A percentile compares a stretch with the other conserved stretches of the same genome.
Conservation (phyloP, 2,797 vertebrate species). For the Fistularia tabacaria region DNA sequence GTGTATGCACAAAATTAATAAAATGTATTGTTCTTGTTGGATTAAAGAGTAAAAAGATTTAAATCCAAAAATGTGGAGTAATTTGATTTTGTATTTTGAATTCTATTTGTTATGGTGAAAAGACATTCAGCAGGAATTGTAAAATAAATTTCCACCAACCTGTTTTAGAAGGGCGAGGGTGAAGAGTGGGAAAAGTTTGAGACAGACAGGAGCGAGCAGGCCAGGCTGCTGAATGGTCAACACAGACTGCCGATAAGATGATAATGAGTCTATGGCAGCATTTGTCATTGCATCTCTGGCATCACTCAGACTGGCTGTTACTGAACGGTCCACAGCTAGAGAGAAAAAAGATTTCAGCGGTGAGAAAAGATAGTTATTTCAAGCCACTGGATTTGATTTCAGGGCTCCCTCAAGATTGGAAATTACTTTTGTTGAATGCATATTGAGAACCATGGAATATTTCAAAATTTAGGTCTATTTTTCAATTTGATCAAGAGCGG, state of each 20-base stretch:
- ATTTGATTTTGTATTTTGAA: not conserved
- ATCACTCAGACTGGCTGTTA: slow-evolving; percentile 86
- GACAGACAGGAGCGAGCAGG: slow-evolving; percentile 83
- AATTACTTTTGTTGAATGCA: no score
- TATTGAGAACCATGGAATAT: no score
- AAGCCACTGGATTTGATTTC: no score
- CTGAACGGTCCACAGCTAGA: slow-evolving; percentile 87
- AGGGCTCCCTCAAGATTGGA: no score
- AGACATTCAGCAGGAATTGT: no score
- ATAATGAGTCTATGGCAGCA: slow-evolving; percentile 87
- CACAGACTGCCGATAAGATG: slow-evolving; percentile 83
- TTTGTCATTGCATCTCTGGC: slow-evolving; percentile 93
- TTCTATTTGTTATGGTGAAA: no score
- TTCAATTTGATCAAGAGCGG: no score
- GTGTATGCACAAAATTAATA: not conserved
- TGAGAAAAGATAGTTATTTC: no score
- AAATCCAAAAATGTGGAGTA: not conserved
- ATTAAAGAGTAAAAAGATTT: slow-evolving; percentile 1
- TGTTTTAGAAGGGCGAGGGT: slow-evolving; percentile 92
- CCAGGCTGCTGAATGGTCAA: slow-evolving; percentile 89
- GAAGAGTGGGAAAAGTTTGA: slow-evolving; percentile 88
- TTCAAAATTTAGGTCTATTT: no score
- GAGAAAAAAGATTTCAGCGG: not conserved
- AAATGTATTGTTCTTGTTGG: not conserved
- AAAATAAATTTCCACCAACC: slow-evolving; percentile 55